These are phyloP conservation scores for Enteromius unitaeniatus DNA, from an alignment of 2,797 vertebrate species.

Conservation along the genomic window DNA sequence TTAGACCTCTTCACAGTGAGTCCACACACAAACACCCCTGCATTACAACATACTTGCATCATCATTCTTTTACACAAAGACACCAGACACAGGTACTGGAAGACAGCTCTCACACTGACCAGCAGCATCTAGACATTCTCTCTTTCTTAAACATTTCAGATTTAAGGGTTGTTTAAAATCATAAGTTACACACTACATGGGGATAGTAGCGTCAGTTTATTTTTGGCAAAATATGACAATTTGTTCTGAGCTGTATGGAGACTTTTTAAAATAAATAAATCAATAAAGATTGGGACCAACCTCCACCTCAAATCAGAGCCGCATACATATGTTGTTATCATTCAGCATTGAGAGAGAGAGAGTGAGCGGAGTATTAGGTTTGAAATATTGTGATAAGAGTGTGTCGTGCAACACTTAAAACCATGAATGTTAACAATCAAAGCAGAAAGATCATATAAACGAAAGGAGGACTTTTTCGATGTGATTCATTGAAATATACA, in stretches of 20 bases:
- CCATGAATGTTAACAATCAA: not conserved
- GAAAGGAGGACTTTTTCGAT: not conserved
- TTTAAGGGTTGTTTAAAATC: not conserved
- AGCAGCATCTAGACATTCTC: conserved; percentile 15
- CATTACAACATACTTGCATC: conserved; percentile 57
- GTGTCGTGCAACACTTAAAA: not conserved
- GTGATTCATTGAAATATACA: not conserved
- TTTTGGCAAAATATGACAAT: not conserved
- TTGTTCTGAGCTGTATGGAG: not conserved
- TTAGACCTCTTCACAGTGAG: conserved; percentile 55
- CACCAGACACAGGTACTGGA: conserved; percentile 29
- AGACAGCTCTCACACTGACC: conserved; percentile 43
- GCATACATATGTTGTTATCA: not conserved
- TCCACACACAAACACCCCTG: conserved; percentile 46
- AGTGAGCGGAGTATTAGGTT: not conserved
- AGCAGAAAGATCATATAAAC: not conserved
- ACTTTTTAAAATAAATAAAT: not conserved
- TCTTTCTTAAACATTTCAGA: conserved; percentile 12
- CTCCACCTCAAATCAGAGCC: not conserved
- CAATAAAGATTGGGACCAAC: not conserved
- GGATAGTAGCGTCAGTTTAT: not conserved
- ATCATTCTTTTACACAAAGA: conserved; percentile 44
- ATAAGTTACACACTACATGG: not conserved
- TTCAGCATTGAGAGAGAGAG: not conserved
- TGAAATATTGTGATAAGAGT: not conserved